Evolutionary conservation across 2,113 vertebrate species (phyloP).

Genomic region (Podiceps cristatus): DNA sequence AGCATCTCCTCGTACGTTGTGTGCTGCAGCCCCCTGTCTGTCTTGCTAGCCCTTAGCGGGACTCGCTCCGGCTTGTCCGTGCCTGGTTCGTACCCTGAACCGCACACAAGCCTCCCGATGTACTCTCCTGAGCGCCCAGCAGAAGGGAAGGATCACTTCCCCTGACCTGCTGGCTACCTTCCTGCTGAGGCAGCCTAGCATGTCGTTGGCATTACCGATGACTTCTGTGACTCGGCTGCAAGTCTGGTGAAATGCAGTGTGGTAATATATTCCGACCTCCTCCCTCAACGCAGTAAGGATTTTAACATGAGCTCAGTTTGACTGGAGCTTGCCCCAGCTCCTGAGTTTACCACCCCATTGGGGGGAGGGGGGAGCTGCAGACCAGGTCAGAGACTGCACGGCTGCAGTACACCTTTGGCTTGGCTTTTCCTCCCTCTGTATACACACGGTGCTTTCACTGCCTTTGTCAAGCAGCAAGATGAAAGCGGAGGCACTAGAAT

Average conservation of each 20-base stretch:
- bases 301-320: neutral
- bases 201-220: accelerated
- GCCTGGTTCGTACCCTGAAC: neutral
- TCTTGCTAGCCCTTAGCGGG: too few relatives aligned
- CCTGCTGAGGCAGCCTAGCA: accelerated
- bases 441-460: accelerated
- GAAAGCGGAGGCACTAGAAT: neutral
- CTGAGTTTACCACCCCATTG: neutral
- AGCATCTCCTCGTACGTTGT: accelerated
- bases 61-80: neutral
- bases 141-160: neutral
- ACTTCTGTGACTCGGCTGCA: too few relatives aligned
- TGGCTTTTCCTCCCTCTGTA: neutral
- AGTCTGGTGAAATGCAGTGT: neutral
- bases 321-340: neutral
- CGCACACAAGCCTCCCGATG: accelerated
- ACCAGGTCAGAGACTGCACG: neutral
- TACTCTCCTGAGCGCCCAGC: neutral
- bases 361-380: accelerated
- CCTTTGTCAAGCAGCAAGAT: neutral
- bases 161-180: neutral
- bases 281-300: neutral
- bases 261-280: accelerated
- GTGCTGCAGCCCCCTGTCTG: accelerated
- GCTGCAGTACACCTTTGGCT: neutral